A percentile compares a stretch with the other conserved stretches of the same genome.
Conservation (phyloP, 2,113 vertebrate genomes). For the Tamias sibiricus region DNA sequence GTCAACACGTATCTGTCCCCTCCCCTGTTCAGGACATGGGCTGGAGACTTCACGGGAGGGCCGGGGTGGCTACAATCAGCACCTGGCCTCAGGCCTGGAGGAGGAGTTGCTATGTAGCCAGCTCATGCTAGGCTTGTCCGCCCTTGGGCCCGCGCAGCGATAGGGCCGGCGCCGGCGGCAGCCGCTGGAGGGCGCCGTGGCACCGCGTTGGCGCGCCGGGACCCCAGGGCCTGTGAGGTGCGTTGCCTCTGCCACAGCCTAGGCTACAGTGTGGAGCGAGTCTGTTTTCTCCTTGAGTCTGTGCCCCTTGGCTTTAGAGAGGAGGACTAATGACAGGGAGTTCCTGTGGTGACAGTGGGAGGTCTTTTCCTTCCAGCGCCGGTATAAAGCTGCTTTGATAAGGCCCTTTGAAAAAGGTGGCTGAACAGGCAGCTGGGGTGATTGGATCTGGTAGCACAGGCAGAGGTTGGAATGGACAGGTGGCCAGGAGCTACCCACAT, state of each 20-base stretch:
- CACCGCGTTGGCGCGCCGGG: background rate
- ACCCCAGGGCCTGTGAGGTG: rapidly evolving
- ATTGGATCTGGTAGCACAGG: background rate
- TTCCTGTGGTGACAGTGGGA: background rate
- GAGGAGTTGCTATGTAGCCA: background rate
- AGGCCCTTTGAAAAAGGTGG: background rate
- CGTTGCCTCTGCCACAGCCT: too few species aligned
- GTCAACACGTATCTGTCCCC: background rate
- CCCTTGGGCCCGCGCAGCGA: background rate
- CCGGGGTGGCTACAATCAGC: background rate
- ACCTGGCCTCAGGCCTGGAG: background rate
- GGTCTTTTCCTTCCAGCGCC: background rate
- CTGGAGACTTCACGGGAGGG: background rate
- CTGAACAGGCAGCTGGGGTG: background rate
- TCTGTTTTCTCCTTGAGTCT: background rate
- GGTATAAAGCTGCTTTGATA: background rate
- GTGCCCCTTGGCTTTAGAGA: background rate
- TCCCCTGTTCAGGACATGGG: background rate
- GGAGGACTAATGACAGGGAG: background rate
- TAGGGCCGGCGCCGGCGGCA: background rate
- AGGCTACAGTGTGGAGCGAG: background rate
- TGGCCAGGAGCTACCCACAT: rapidly evolving
- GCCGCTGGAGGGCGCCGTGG: conserved; percentile 44
- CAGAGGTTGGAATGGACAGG: background rate
- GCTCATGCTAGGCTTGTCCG: background rate